phyloP scores from a whole-genome alignment of 1,140 invertebrate genomes.

The Babylonia areolata region DNA sequence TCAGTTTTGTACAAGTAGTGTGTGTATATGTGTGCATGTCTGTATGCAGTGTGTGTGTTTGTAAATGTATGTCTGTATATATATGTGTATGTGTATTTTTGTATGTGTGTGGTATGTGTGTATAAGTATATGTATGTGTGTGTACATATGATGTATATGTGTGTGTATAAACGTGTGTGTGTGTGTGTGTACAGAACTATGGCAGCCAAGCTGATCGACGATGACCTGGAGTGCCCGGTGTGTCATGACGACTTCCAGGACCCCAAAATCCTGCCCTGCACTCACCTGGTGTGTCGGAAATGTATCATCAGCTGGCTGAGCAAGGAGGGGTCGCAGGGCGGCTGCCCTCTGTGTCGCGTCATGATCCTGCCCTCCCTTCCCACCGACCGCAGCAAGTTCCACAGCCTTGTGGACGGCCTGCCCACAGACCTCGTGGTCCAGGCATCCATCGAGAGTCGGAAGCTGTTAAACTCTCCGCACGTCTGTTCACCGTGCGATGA shows the following conservation, averaged over 20 bases:
- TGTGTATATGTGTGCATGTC: too few species aligned
- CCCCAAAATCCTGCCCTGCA: conserved; percentile 21
- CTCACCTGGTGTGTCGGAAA: not conserved
- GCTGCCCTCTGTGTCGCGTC: not conserved
- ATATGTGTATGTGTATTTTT: too few species aligned
- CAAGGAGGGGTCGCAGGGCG: not conserved
- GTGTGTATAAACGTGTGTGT: not conserved
- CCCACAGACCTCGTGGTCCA: not conserved
- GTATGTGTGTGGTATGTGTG: too few species aligned
- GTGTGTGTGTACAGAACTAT: not conserved
- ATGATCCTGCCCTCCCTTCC: not conserved
- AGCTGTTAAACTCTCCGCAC: not conserved
- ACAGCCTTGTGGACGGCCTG: not conserved
- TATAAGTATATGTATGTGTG: not conserved
- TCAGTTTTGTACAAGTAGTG: too few species aligned
- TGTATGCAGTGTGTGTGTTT: too few species aligned
- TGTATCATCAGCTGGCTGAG: not conserved
- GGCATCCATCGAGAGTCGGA: not conserved
- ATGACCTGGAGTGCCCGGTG: not conserved
- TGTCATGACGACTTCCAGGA: not conserved
- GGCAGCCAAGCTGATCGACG: not conserved
- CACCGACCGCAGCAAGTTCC: not conserved
- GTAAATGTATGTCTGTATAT: too few species aligned
- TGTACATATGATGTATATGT: not conserved
- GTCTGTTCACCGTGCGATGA: not conserved